Evolutionary conservation across 2,888 invertebrate species (phyloP), one percentile per base, ranked within the genome.

Genomic region (Dicycla oo): DNA sequence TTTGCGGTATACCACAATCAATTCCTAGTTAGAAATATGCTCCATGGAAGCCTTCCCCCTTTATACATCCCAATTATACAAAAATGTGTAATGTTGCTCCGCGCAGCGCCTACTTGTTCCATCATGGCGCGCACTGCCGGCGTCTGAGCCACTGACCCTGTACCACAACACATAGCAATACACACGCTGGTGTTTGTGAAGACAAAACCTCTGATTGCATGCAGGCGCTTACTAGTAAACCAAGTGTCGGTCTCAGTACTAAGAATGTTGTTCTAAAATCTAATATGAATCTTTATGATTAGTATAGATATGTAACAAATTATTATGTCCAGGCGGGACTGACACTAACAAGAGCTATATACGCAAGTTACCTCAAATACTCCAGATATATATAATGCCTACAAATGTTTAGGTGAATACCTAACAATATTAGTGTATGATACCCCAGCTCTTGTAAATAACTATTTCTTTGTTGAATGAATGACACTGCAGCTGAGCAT

Each of bases 171-270:
- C 45, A 51, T 5, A 47, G 77, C 76, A 71, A 76, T 40, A 65
- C 61, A 26, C 57, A 15, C 8, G 20, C 26, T 38, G 6, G 34
- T 13, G 38, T 34, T 60, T 23, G 13, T 54, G 18, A 10, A 23
- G 2, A 30, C 30, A 15, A n/a, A 23, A 23, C 6, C 0, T 45
- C 15, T 23, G 7, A 45, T 30, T 7, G 5, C 7, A 11, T 13
- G n/a, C n/a, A 75, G 75, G 75, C 64, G 75, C 34, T 68, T 53
- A 2, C 18, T 23, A 7, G 18, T 26, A 18, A 18, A 60, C 20
- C 6, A 7, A 23, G 7, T 23, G 18, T n/a, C 13, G 4, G 40
- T 61, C 8, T 7, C 7, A 26, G 20, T 15, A 45, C 3, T 30
- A 45, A 3, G 15, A 45, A 45, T 61, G 20, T 34, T n/a, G n/a